These are phyloP conservation scores for Puffinus mauretanicus DNA, from an alignment of 2,113 vertebrate genomes.

Conservation along the genomic window DNA sequence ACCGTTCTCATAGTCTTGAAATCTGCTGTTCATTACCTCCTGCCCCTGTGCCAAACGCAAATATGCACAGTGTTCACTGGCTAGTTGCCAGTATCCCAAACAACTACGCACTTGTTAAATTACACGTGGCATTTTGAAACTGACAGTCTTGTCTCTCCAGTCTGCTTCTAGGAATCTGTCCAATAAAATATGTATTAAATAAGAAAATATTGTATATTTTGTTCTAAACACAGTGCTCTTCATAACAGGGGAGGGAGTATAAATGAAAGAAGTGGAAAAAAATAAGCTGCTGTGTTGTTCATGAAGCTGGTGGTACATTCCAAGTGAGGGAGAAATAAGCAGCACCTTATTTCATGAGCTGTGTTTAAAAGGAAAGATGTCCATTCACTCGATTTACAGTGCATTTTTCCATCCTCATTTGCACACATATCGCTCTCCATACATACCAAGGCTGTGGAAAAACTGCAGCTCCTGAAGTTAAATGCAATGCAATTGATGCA, in stretches of 20 bases:
- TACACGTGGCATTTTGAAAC: slow-evolving; percentile 23
- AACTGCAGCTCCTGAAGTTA: not conserved
- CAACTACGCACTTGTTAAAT: slow-evolving; percentile 37
- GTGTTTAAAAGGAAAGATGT: not conserved
- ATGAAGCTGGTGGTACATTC: not conserved
- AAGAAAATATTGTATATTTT: slow-evolving; percentile 54
- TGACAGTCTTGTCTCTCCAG: not conserved
- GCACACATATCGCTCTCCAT: not conserved
- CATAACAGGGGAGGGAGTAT: not conserved
- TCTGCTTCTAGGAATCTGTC: not conserved
- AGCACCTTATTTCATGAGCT: not conserved
- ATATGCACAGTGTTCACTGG: slow-evolving; percentile 4
- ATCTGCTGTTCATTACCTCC: not conserved
- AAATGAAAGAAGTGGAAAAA: not conserved
- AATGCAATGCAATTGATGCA: slow-evolving; percentile 26
- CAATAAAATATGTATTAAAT: slow-evolving; percentile 37
- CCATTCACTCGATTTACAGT: not conserved
- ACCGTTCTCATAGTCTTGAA: not conserved
- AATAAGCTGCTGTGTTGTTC: not conserved
- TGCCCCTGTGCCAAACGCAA: slow-evolving; percentile 6
- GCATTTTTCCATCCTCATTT: not conserved
- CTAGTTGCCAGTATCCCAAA: not conserved
- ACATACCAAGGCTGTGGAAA: not conserved
- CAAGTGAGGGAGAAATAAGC: not conserved
- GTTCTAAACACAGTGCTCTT: not conserved